Evolutionary conservation across 1,140 invertebrate genomes (phyloP).

Genomic region (Callitettix versicolor): DNA sequence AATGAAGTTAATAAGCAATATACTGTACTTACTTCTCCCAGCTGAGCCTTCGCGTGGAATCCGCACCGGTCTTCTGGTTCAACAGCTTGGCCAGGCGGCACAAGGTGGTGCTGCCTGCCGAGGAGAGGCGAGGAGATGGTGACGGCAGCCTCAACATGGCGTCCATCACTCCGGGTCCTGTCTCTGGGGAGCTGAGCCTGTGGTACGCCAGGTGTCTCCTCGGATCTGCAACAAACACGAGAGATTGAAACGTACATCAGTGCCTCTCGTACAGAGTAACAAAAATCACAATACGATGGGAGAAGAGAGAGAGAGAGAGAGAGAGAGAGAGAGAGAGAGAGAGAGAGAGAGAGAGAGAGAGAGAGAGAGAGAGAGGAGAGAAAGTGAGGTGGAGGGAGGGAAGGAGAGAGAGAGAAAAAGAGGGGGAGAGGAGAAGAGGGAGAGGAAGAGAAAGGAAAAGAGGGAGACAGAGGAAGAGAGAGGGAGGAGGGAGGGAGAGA

Average conservation of each 20-base stretch:
- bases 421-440: not conserved
- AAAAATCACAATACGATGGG: no score
- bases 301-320: conserved; percentile 12
- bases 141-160: conserved; percentile 9
- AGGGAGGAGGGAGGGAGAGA: not conserved
- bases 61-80: conserved; percentile 43
- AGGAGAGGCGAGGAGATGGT: conserved; percentile 14
- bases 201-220: conserved; percentile 24
- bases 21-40: conserved; percentile 61
- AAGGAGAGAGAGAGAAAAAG: not conserved
- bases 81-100: conserved; percentile 55
- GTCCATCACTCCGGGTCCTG: conserved; percentile 9
- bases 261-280: no score
- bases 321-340: conserved; percentile 10
- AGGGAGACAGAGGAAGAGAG: not conserved
- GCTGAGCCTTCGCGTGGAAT: conserved; percentile 46
- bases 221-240: conserved; percentile 21
- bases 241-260: not conserved
- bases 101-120: conserved; percentile 30
- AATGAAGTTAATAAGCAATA: no score
- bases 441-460: not conserved
- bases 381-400: no score
- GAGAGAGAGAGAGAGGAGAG: conserved; percentile 5
- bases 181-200: conserved; percentile 25
- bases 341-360: conserved; percentile 5